A percentile compares a stretch with the other conserved stretches of the same genome.
Conservation (phyloP, 1,140 invertebrate species). For the Helicorthomorpha holstii region DNA sequence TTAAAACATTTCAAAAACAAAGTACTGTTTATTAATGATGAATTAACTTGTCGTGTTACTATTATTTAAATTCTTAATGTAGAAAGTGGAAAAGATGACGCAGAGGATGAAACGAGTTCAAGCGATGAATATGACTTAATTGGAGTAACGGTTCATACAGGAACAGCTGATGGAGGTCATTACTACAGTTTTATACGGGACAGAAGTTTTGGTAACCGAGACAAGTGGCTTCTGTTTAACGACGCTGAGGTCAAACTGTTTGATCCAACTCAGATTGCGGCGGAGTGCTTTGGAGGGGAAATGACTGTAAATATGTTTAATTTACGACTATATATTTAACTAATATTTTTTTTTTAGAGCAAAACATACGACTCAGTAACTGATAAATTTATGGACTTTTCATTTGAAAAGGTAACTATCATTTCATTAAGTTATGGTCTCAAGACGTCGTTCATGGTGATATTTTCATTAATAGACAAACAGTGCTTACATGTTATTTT, state of each 20-base stretch:
- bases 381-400: conserved; percentile 93
- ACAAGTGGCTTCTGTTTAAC: conserved; percentile 89
- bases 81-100: too few species aligned
- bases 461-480: conserved; percentile 42
- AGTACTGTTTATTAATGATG: too few species aligned
- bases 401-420: conserved; percentile 76
- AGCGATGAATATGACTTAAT: conserved; percentile 75
- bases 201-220: conserved; percentile 42
- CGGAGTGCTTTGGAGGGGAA: conserved; percentile 91
- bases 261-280: conserved; percentile 79
- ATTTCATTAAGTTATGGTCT: neutral
- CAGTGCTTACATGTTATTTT: conserved; percentile 94
- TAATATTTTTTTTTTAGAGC: conserved; percentile 41
- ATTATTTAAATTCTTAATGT: too few species aligned
- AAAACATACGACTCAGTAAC: conserved; percentile 91
- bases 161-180: conserved; percentile 88
- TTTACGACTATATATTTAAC: neutral
- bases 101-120: conserved; percentile 27
- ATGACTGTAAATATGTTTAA: conserved; percentile 50
- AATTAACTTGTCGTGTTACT: too few species aligned
- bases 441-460: neutral
- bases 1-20: too few species aligned
- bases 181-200: conserved; percentile 94
- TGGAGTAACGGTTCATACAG: conserved; percentile 89
- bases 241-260: conserved; percentile 92